Evolutionary conservation across 2,888 invertebrate genomes (phyloP), one percentile per base, ranked within the genome.

Genomic region (Calameuta pallipes): DNA sequence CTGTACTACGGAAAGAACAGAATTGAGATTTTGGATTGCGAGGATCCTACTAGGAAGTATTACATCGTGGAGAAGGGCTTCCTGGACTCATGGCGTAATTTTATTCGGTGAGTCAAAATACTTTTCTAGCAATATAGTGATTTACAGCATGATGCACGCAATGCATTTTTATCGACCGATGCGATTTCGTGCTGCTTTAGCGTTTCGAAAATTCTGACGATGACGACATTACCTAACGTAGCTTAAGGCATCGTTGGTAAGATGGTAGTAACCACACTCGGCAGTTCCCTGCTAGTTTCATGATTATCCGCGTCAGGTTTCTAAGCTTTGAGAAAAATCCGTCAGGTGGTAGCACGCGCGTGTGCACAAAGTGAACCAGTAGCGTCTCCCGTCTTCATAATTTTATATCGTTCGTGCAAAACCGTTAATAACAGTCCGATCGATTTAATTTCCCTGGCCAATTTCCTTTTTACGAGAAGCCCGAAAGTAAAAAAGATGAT

Each of bases 11-110:
- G 83, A 1, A 88, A 84, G 82, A 87, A 86, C 80, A 84, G 88
- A 68, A 86, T 86, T 74, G 89, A 90, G 78, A 88, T 90, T 73
- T 34, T 82, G 33, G 89, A 87, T 36, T 84, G 83, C 77, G 80
- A 82, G 13, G 85, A 88, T 75, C 77, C 83, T 0, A 83, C 85
- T 9, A 86, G 87, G 78, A 41, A 76, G 30, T 89, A 87, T 69
- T 91, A 87, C 81, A 87, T 90, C 73, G 83, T 91, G 23, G 91
- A 90, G 75, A 90, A 88, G 71, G 83, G 87, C 11, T 91, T 91
- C 73, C 76, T 91, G 73, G 89, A 91, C 35, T 82, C 85, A 4
- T 91, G 91, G 91, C 88, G 88, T 73, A 86, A 87, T 37, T 91
- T 90, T 80, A 83, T 90, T 81, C 88, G 91, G 91, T 91, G 77